Evolutionary conservation across 2,888 invertebrate genomes (phyloP).

Genomic region (Yponomeuta malinellus): DNA sequence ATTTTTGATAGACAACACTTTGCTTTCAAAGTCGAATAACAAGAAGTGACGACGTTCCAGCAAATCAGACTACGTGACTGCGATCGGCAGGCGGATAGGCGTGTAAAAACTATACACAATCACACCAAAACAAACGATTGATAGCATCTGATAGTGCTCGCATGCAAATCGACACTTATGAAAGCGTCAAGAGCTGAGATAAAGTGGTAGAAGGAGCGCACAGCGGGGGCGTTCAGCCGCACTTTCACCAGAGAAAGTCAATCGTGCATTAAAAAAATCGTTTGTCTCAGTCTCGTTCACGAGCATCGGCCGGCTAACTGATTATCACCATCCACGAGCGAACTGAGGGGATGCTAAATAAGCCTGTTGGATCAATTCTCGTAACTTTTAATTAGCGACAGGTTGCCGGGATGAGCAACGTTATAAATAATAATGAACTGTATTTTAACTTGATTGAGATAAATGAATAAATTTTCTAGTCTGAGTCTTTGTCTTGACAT

Average conservation of each 20-base stretch:
- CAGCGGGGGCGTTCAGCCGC: conserved; percentile 51
- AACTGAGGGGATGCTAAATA: background rate
- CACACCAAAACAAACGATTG: background rate
- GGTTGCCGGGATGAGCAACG: background rate
- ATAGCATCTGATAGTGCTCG: background rate
- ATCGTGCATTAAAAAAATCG: conserved; percentile 59
- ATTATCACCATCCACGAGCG: background rate
- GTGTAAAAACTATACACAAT: background rate
- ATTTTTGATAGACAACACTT: too few species aligned
- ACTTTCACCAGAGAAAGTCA: conserved; percentile 72
- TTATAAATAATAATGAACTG: background rate
- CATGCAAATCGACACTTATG: conserved; percentile 45
- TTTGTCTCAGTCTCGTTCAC: conserved; percentile 40
- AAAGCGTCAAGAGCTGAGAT: conserved; percentile 61
- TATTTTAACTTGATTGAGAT: background rate
- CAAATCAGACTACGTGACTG: background rate
- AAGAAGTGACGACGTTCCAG: too few species aligned
- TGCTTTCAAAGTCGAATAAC: too few species aligned
- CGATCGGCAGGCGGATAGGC: background rate
- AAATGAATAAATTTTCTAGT: too few species aligned
- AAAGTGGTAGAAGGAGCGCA: conserved; percentile 15
- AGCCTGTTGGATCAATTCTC: background rate
- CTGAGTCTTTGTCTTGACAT: too few species aligned
- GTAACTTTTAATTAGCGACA: conserved; percentile 1
- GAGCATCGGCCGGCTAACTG: background rate